Conservation (phyloP, 2,113 vertebrate genomes). For the Columbina picui region DNA sequence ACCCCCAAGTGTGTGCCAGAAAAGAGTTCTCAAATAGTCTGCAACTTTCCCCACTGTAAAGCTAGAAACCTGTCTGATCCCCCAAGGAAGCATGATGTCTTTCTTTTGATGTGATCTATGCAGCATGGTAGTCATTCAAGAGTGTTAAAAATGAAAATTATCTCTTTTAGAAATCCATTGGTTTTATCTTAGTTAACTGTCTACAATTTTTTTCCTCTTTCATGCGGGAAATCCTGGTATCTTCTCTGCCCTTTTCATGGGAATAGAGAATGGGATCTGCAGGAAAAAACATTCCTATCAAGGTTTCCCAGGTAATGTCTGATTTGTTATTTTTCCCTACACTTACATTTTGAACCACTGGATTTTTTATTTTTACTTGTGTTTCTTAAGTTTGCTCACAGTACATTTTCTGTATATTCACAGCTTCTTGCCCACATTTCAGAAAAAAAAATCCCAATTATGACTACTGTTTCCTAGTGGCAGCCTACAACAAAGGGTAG, state of each 20-base stretch:
- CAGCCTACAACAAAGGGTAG: not conserved
- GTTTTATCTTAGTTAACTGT: not conserved
- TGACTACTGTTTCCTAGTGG: not conserved
- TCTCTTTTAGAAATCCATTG: not conserved
- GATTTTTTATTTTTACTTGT: not conserved
- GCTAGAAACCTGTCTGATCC: not conserved
- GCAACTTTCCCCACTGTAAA: not conserved
- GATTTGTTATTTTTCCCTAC: not conserved
- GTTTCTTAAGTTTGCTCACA: not conserved
- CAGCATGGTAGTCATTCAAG: not conserved
- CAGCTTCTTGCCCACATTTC: not conserved
- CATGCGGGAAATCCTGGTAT: not conserved
- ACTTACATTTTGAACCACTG: not conserved
- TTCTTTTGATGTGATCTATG: not conserved
- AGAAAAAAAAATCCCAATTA: not conserved
- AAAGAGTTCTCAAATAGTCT: not conserved
- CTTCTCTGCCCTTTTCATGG: not conserved
- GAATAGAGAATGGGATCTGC: not conserved
- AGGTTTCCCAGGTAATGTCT: not conserved
- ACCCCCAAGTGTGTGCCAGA: not conserved
- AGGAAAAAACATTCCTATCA: not conserved
- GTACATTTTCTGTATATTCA: not conserved
- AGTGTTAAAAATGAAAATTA: not conserved
- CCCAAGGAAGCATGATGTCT: not conserved
- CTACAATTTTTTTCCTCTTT: not conserved